These are phyloP conservation scores for Ferdinandea cuprea DNA, from an alignment of 2,888 invertebrate genomes.

Conservation along the genomic window DNA sequence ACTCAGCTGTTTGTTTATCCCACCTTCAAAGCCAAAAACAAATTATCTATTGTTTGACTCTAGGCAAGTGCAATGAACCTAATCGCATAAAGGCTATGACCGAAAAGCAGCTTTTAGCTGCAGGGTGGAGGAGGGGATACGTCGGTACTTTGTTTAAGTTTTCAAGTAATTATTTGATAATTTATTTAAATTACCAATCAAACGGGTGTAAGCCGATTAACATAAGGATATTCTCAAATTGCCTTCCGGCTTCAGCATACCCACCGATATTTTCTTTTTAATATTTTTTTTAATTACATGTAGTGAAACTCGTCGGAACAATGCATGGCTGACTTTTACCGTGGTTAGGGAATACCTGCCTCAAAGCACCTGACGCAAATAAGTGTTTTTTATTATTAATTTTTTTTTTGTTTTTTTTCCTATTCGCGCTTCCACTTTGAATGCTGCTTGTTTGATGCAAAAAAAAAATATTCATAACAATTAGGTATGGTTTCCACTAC, in stretches of 20 bases:
- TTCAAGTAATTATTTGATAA: neutral
- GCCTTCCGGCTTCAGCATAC: constrained; percentile 28
- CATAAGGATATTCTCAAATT: neutral
- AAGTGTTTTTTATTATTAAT: constrained; percentile 1
- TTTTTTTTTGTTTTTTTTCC: constrained; percentile 14
- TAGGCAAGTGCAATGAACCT: too few relatives aligned
- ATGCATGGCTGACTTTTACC: constrained; percentile 44
- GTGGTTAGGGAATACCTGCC: constrained; percentile 1
- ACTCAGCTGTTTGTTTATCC: too few relatives aligned
- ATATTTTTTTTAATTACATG: constrained; percentile 24
- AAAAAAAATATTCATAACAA: constrained; percentile 42
- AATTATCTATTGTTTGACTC: too few relatives aligned
- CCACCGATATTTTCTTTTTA: neutral
- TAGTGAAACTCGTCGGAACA: constrained; percentile 50
- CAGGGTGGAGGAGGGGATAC: too few relatives aligned
- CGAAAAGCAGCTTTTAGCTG: too few relatives aligned
- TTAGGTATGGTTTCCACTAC: constrained; percentile 43
- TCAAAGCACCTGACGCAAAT: constrained; percentile 3
- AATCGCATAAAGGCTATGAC: too few relatives aligned
- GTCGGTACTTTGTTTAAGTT: too few relatives aligned
- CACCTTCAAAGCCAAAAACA: too few relatives aligned
- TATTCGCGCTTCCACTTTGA: constrained; percentile 26
- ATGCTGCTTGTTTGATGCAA: constrained; percentile 1
- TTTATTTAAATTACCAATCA: neutral
- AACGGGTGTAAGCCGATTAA: neutral